These are phyloP conservation scores for Melanotus villosus DNA, from an alignment of 2,888 invertebrate genomes.

Conservation along the genomic window DNA sequence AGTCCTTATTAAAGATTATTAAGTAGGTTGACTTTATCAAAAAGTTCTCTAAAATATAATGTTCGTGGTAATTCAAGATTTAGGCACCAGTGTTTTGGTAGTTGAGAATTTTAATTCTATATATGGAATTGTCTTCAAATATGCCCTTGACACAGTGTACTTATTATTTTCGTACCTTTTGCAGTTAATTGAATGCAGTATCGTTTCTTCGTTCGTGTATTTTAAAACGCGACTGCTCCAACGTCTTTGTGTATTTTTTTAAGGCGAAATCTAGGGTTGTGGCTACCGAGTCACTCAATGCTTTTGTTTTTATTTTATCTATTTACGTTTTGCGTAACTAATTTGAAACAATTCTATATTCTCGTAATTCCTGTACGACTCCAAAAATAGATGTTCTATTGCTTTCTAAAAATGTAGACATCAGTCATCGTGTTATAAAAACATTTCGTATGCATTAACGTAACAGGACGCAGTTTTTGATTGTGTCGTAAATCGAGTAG, in stretches of 20 bases:
- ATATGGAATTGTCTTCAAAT: conserved; percentile 23
- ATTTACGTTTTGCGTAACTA: too few species aligned
- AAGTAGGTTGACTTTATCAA: too few species aligned
- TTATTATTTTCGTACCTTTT: conserved; percentile 5
- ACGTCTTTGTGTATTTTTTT: background rate
- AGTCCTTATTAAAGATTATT: too few species aligned
- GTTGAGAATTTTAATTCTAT: conserved; percentile 15
- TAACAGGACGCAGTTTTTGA: conserved; percentile 6
- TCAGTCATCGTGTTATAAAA: conserved; percentile 11
- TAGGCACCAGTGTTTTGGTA: too few species aligned
- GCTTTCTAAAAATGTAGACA: conserved; percentile 19
- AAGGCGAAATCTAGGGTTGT: too few species aligned
- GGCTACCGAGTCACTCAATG: too few species aligned
- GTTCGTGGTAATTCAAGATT: too few species aligned
- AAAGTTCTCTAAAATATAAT: too few species aligned
- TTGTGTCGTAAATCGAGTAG: background rate
- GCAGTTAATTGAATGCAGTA: conserved; percentile 4
- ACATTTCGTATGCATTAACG: conserved; percentile 6
- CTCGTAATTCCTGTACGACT: background rate
- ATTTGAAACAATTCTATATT: background rate
- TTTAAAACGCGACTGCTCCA: conserved; percentile 5
- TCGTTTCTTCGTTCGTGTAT: conserved; percentile 1
- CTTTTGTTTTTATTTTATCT: too few species aligned
- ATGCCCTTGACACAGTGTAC: conserved; percentile 34
- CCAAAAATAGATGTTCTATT: conserved; percentile 11